Evolutionary conservation across 2,888 invertebrate species (phyloP).

Genomic region (Drosophila formosana): DNA sequence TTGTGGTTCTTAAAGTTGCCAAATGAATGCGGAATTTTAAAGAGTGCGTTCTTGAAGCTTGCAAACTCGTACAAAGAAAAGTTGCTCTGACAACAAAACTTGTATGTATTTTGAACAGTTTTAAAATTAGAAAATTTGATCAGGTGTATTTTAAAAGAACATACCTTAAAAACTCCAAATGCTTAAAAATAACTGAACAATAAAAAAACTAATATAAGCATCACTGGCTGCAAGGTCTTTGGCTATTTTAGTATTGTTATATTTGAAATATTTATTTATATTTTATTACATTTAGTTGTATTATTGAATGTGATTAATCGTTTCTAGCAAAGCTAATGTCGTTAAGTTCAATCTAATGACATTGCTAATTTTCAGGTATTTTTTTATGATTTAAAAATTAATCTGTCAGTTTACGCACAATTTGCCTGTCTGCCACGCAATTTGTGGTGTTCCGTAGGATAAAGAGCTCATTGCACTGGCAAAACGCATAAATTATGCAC

Average conservation of each 20-base stretch:
- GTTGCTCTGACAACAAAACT: neutral
- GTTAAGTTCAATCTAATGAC: neutral
- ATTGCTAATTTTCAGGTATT: neutral
- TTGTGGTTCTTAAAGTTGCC: conserved; percentile 36
- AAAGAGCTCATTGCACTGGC: conserved; percentile 40
- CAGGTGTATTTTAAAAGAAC: too few relatives aligned
- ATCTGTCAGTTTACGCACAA: conserved; percentile 53
- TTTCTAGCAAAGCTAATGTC: neutral
- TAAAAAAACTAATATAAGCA: too few relatives aligned
- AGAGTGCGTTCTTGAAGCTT: neutral
- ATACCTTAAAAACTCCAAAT: too few relatives aligned
- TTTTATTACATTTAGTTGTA: too few relatives aligned
- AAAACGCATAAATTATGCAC: conserved; percentile 68
- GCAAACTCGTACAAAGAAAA: neutral
- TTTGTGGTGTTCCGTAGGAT: conserved; percentile 46
- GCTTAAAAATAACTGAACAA: too few relatives aligned
- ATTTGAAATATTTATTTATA: too few relatives aligned
- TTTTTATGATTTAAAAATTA: conserved; percentile 36
- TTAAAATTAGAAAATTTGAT: too few relatives aligned
- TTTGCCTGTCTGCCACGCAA: conserved; percentile 62
- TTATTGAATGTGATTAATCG: too few relatives aligned
- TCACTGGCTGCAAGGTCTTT: too few relatives aligned
- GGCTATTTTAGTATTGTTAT: too few relatives aligned
- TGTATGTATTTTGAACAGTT: too few relatives aligned
- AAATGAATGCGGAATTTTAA: conserved; percentile 7